Evolutionary conservation across 2,888 invertebrate species (phyloP), one percentile per base, ranked within the genome.

Genomic region (Dynastes maya): DNA sequence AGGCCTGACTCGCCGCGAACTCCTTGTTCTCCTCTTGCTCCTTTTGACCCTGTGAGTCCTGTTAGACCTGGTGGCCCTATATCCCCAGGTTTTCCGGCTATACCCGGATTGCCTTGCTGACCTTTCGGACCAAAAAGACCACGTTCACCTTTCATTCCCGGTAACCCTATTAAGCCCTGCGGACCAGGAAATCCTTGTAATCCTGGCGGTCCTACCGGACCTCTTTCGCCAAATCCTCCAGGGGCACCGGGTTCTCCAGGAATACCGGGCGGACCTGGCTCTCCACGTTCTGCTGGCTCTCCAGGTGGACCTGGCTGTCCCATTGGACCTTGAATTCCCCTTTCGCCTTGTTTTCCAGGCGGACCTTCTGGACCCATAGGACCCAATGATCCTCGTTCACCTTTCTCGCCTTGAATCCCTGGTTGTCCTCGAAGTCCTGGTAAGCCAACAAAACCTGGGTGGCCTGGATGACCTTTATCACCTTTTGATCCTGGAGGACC

Each of bases 281-380:
- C 95, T 27, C 96, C 95, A 84, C 95, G 90, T 87, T 95, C 95
- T 0, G 94, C 96, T 65, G 94, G 93, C 87, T 96, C 96, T 16
- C 96, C 96, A 0, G 95, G 94, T 1, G 94, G 93, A 1, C 96
- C 96, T 0, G 91, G 90, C 0, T 94, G 93, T 2, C 96, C 96
- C 29, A 94, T 88, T 16, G 92, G 91, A n/a, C 96, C 96, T 86
- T 94, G 94, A 0, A 91, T 92, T 0, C 96, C 96, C 85, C 95
- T 92, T 85, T 95, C 95, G 80, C 96, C 89, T 84, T 86, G 86
- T 37, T 85, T 83, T 90, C 95, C 96, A 84, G 93, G 89, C 32
- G 94, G 93, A 77, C 96, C 96, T 88, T 95, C 95, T 13, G 94
- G 93, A 6, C 96, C 96, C 45, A 90, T 83, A 0, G 92, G 91